A percentile compares a stretch with the other conserved stretches of the same genome.
Conservation (phyloP, 2,888 invertebrate genomes). For the Tetheella fluctuosa region DNA sequence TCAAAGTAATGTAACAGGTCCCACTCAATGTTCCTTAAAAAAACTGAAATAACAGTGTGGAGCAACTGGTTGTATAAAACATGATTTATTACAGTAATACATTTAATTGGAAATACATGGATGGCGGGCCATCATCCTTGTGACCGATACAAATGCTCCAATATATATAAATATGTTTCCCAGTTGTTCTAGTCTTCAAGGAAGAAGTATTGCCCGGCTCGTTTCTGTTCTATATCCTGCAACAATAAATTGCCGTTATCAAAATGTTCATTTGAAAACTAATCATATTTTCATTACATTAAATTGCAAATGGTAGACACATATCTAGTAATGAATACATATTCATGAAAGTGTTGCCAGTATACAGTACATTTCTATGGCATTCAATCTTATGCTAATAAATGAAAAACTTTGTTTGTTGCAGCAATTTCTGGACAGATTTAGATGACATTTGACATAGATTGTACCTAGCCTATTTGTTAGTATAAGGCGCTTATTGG, state of each 20-base stretch:
- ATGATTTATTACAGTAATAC: conserved; percentile 79
- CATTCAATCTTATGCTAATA: no score
- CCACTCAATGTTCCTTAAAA: neutral
- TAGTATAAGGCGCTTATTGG: no score
- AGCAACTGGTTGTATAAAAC: conserved; percentile 68
- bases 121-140: conserved; percentile 63
- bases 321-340: no score
- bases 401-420: no score
- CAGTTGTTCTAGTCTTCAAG: conserved; percentile 91
- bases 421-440: no score
- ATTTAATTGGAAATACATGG: conserved; percentile 74
- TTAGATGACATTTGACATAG: no score
- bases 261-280: conserved; percentile 7
- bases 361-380: no score
- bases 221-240: conserved; percentile 98
- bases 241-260: conserved; percentile 42
- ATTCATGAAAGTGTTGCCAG: no score
- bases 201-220: conserved; percentile 99
- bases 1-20: neutral
- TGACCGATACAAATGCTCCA: conserved; percentile 60
- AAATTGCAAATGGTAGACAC: no score
- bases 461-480: no score
- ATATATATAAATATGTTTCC: conserved; percentile 63
- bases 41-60: conserved; percentile 37
- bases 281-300: no score